These are phyloP conservation scores for Blastobasis lacticolella DNA, from an alignment of 2,888 invertebrate genomes.

Conservation along the genomic window DNA sequence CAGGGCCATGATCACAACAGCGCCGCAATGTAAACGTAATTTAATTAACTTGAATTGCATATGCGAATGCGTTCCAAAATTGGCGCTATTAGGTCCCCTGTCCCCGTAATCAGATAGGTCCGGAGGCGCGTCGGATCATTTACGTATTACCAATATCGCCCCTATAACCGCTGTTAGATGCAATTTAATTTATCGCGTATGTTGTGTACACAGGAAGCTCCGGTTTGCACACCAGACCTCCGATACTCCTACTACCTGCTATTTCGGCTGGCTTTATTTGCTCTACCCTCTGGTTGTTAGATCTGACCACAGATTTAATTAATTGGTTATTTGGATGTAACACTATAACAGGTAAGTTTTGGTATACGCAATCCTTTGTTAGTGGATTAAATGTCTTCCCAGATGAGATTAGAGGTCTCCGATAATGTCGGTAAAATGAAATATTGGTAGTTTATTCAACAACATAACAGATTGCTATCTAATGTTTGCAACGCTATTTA, in stretches of 20 bases:
- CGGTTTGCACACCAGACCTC: conserved; percentile 6
- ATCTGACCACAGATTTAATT: conserved; percentile 38
- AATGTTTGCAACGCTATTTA: too few relatives aligned
- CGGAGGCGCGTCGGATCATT: conserved; percentile 44
- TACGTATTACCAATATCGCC: conserved; percentile 47
- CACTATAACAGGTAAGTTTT: too few relatives aligned
- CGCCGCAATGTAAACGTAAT: neutral
- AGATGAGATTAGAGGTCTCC: too few relatives aligned
- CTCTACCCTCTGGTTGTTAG: conserved; percentile 32
- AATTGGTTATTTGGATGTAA: conserved; percentile 14
- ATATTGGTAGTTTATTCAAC: too few relatives aligned
- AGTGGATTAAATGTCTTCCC: too few relatives aligned
- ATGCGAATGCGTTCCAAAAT: conserved; percentile 33
- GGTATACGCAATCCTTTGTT: too few relatives aligned
- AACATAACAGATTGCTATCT: too few relatives aligned
- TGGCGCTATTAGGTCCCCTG: conserved; percentile 35
- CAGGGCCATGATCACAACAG: too few relatives aligned
- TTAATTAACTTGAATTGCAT: conserved; percentile 11
- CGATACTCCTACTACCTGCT: conserved; percentile 7
- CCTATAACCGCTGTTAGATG: conserved; percentile 29
- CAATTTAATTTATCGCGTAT: conserved; percentile 58
- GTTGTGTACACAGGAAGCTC: conserved; percentile 17
- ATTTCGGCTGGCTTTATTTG: conserved; percentile 31
- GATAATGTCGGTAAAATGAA: too few relatives aligned
- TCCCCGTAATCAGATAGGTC: conserved; percentile 7